These are phyloP conservation scores for Leptinotarsa lineolata DNA, from an alignment of 1,140 invertebrate genomes.

Conservation along the genomic window DNA sequence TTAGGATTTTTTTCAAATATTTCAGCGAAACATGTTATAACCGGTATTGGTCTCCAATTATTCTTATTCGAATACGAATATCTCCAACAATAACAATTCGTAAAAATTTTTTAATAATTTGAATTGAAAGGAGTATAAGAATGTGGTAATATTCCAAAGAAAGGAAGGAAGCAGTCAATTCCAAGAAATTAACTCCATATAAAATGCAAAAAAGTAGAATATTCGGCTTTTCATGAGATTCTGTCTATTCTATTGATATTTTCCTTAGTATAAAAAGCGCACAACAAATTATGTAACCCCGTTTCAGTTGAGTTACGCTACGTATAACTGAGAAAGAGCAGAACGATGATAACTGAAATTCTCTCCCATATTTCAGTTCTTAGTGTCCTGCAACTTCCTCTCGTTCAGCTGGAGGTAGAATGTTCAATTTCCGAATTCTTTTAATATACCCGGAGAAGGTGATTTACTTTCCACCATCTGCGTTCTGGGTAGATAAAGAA, in stretches of 20 bases:
- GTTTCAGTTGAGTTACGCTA: not conserved
- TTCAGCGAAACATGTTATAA: no score
- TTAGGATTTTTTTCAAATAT: no score
- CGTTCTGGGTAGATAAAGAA: constrained; percentile 40
- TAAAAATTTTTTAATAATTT: no score
- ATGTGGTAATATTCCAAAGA: no score
- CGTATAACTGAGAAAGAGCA: not conserved
- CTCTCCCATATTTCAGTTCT: constrained; percentile 28
- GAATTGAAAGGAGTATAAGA: no score
- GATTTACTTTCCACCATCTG: constrained; percentile 44
- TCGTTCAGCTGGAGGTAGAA: constrained; percentile 25
- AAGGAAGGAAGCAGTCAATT: no score
- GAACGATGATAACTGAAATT: not conserved
- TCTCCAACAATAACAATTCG: no score
- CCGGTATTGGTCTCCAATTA: no score
- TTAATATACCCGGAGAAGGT: constrained; percentile 44
- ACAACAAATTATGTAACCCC: not conserved
- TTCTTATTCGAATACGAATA: no score
- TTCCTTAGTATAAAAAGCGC: not conserved
- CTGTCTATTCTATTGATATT: not conserved
- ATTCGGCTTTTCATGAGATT: no score
- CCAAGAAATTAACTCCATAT: no score
- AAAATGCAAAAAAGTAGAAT: no score
- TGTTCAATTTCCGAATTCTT: constrained; percentile 45
- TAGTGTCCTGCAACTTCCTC: constrained; percentile 22